Percentiles rank a stretch among this genome's conserved stretches.
These are phyloP conservation scores for Cairina moschata DNA, from an alignment of 2,113 vertebrate species.

Conservation along the genomic window DNA sequence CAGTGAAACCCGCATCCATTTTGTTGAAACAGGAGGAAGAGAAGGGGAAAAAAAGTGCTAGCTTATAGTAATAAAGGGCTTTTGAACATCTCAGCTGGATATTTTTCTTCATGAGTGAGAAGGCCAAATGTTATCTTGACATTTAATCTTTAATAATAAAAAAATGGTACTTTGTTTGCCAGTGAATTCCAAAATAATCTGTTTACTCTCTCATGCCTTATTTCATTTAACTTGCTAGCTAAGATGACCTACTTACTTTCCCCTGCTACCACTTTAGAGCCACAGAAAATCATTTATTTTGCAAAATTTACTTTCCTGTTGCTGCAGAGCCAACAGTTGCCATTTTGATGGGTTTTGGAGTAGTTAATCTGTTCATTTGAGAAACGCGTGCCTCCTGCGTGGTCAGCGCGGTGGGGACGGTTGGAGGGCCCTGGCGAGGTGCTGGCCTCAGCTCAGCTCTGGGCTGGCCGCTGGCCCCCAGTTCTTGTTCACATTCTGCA, in stretches of 20 bases:
- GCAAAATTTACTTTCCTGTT: not conserved
- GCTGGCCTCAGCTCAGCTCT: too few relatives aligned
- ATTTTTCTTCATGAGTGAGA: constrained; percentile 66
- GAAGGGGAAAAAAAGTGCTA: not conserved
- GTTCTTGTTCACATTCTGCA: not conserved
- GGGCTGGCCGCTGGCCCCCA: too few relatives aligned
- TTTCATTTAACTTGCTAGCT: constrained; percentile 54
- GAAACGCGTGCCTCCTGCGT: not conserved
- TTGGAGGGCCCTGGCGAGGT: not conserved
- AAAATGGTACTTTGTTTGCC: constrained; percentile 62
- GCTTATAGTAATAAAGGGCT: constrained; percentile 57
- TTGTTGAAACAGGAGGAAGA: constrained; percentile 44
- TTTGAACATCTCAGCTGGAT: constrained; percentile 72
- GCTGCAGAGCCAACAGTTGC: not conserved
- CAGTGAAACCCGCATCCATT: constrained; percentile 25
- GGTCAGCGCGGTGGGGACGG: fast-evolving
- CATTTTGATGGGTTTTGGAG: not conserved
- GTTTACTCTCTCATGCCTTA: constrained; percentile 54
- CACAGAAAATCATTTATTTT: not conserved
- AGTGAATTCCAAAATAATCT: constrained; percentile 44
- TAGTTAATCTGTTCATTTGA: fast-evolving
- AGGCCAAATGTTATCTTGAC: constrained; percentile 74
- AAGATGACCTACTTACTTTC: constrained; percentile 32
- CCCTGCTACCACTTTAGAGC: not conserved
- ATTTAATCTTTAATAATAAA: constrained; percentile 77